Percentiles rank a stretch among this genome's conserved stretches.
Conservation (phyloP, 2,113 vertebrate species). For the Sapayoa aenigma region DNA sequence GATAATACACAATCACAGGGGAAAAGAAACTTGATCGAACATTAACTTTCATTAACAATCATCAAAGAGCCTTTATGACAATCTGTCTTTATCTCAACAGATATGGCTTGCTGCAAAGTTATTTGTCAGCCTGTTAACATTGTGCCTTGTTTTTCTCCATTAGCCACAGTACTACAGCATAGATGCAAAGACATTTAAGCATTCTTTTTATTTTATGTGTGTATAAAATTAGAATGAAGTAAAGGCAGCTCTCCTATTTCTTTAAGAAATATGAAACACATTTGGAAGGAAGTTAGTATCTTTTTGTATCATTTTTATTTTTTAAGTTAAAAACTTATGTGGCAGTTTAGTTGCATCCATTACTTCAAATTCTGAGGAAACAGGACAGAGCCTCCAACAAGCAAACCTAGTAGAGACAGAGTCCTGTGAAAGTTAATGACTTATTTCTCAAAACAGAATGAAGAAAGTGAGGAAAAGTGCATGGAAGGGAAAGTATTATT, state of each 20-base stretch:
- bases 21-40: neutral
- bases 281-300: neutral
- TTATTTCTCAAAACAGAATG: conserved; percentile 44
- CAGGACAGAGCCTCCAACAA: neutral
- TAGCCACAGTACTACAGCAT: neutral
- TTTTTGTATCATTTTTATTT: neutral
- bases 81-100: conserved; percentile 10
- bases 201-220: neutral
- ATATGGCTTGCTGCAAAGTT: conserved; percentile 9
- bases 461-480: neutral
- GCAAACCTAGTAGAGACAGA: neutral
- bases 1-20: neutral
- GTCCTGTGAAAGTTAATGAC: conserved; percentile 21
- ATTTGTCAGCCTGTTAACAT: conserved; percentile 1
- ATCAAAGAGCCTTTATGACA: conserved; percentile 1
- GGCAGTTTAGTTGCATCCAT: neutral
- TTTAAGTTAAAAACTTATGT: neutral
- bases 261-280: neutral
- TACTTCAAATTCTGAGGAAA: conserved; percentile 14
- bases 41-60: conserved; percentile 18
- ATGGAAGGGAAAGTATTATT: neutral
- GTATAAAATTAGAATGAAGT: neutral
- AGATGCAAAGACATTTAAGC: neutral
- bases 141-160: conserved; percentile 30
- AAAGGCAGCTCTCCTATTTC: neutral